A percentile compares a stretch with the other conserved stretches of the same genome.
phyloP scores from a whole-genome alignment of 2,113 vertebrate genomes.

The Rhinoderma darwinii region DNA sequence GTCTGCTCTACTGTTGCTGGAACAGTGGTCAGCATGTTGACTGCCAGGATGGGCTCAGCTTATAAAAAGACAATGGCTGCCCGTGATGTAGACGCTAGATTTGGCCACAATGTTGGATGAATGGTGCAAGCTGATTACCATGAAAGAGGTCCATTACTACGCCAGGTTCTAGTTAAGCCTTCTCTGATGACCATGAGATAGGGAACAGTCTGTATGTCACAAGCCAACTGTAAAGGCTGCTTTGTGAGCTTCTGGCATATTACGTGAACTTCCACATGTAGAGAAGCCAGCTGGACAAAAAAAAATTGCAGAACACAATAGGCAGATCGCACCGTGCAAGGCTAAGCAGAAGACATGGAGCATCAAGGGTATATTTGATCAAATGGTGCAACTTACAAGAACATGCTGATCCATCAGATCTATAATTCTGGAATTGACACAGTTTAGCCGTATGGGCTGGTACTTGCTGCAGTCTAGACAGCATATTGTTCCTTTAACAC shows the following conservation, averaged over 20 bases:
- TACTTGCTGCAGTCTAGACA: background rate
- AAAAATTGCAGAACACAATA: background rate
- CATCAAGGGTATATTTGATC: background rate
- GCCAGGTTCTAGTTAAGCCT: conserved; percentile 25
- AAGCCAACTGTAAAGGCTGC: conserved; percentile 1
- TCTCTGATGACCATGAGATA: conserved; percentile 37
- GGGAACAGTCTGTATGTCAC: background rate
- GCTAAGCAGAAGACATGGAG: background rate
- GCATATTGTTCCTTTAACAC: background rate
- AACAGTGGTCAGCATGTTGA: conserved; percentile 29
- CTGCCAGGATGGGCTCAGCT: background rate
- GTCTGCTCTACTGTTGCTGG: background rate
- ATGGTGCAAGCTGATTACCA: conserved; percentile 51
- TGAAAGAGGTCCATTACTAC: background rate
- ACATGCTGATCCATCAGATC: background rate
- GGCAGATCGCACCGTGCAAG: background rate
- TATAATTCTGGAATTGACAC: background rate
- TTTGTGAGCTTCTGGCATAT: background rate
- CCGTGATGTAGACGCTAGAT: background rate
- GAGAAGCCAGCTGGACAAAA: conserved; percentile 32
- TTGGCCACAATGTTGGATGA: background rate
- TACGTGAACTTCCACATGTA: background rate
- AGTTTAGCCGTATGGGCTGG: no score
- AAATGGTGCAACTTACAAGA: background rate
- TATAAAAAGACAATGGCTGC: conserved; percentile 20